A percentile compares a stretch with the other conserved stretches of the same genome.
Evolutionary conservation across 1,140 invertebrate species (phyloP).

Genomic region (Anoplophora glabripennis): DNA sequence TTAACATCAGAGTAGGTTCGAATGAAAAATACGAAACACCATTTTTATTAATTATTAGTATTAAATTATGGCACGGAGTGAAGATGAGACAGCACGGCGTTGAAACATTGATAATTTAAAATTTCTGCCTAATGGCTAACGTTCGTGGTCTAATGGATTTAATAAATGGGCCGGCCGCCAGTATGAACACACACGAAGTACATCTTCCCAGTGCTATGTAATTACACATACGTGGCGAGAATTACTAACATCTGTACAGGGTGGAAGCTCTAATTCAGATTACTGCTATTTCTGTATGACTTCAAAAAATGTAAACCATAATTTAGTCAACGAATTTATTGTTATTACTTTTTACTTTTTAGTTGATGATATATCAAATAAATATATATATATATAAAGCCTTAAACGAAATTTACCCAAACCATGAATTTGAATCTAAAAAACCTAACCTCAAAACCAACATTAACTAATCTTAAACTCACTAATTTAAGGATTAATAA

Average conservation of each 20-base stretch:
- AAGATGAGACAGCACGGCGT: conserved; percentile 7
- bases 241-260: conserved; percentile 1
- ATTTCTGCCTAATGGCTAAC: conserved; percentile 1
- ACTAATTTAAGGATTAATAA: too few relatives aligned
- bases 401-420: too few relatives aligned
- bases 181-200: conserved; percentile 6
- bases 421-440: too few relatives aligned
- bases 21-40: background rate
- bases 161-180: conserved; percentile 4
- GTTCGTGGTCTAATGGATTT: conserved; percentile 5
- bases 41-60: conserved; percentile 10
- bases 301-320: too few relatives aligned
- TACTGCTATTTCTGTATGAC: too few relatives aligned
- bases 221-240: conserved; percentile 5
- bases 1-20: background rate
- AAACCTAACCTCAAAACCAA: too few relatives aligned
- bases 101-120: conserved; percentile 8
- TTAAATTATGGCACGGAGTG: conserved; percentile 4
- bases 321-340: too few relatives aligned
- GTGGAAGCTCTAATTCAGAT: background rate
- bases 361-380: too few relatives aligned
- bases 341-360: too few relatives aligned
- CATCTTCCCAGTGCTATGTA: conserved; percentile 8
- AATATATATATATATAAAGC: too few relatives aligned
- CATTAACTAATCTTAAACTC: too few relatives aligned